Conservation (phyloP, 2,797 vertebrate genomes). For the Smutsia gigantea region DNA sequence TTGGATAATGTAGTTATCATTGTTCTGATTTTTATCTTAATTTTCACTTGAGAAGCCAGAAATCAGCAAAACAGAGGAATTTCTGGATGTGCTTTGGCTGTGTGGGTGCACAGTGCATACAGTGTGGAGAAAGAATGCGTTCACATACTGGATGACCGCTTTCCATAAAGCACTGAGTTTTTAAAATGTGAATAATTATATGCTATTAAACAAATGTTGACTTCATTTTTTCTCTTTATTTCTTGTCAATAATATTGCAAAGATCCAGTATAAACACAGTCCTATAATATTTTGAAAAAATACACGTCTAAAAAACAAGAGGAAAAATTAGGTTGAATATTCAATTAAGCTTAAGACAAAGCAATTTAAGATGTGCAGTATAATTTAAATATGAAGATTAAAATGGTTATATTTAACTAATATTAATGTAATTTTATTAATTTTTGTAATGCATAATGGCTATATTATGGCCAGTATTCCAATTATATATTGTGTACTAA, state of each 20-base stretch:
- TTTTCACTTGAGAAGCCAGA: constrained; percentile 51
- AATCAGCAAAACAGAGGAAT: constrained; percentile 72
- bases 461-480: not conserved
- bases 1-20: not conserved
- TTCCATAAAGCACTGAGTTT: constrained; percentile 54
- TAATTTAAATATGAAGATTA: constrained; percentile 48
- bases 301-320: constrained; percentile 38
- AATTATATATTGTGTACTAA: constrained; percentile 43
- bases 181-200: constrained; percentile 64
- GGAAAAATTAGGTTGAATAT: constrained; percentile 35
- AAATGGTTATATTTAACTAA: not conserved
- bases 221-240: constrained; percentile 67
- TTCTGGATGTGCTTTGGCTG: constrained; percentile 57
- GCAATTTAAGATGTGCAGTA: not conserved
- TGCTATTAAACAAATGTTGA: constrained; percentile 47
- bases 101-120: constrained; percentile 24
- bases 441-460: constrained; percentile 9
- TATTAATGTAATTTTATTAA: not conserved
- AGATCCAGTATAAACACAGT: constrained; percentile 55
- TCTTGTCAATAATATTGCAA: constrained; percentile 65
- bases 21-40: constrained; percentile 45
- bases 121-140: constrained; percentile 74
- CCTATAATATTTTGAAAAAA: constrained; percentile 17
- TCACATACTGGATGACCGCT: constrained; percentile 57
- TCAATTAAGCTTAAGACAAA: constrained; percentile 23